phyloP scores from a whole-genome alignment of 2,888 invertebrate genomes.

The Coleophora deauratella region DNA sequence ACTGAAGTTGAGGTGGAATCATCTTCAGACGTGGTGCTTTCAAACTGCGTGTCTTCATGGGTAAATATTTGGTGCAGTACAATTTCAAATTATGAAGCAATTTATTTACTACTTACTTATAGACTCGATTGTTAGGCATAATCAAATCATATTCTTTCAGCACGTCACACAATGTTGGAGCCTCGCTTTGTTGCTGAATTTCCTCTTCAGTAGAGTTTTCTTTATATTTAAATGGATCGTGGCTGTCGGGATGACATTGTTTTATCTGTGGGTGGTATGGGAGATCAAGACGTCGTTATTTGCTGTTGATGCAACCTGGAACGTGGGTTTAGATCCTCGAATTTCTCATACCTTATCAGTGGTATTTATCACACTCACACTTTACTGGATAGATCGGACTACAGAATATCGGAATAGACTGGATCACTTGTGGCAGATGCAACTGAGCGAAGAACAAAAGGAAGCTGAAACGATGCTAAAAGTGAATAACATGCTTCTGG shows the following conservation, averaged over 20 bases:
- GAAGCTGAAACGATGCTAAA: constrained; percentile 90
- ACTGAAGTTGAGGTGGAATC: constrained; percentile 35
- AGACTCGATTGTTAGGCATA: too few species aligned
- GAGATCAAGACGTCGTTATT: constrained; percentile 72
- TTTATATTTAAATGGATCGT: constrained; percentile 86
- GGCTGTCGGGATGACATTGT: constrained; percentile 76
- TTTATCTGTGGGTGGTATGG: constrained; percentile 82
- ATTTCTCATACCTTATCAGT: constrained; percentile 84
- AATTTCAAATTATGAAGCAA: too few species aligned
- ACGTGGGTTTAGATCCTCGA: constrained; percentile 78
- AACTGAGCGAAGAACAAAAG: constrained; percentile 87
- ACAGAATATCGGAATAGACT: constrained; percentile 91
- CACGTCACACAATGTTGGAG: constrained; percentile 84
- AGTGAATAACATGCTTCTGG: constrained; percentile 90
- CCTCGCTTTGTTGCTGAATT: constrained; percentile 79
- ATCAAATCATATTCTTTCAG: constrained; percentile 61
- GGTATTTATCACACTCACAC: constrained; percentile 80
- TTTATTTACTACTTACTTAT: constrained; percentile 1
- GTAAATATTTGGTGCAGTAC: constrained; percentile 31
- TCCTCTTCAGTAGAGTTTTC: constrained; percentile 89
- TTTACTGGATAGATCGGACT: constrained; percentile 91
- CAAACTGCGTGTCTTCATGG: constrained; percentile 69
- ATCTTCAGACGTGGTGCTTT: constrained; percentile 34
- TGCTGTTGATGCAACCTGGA: constrained; percentile 78
- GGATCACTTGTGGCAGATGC: constrained; percentile 80